These are phyloP conservation scores for Falcunculus frontatus DNA, from an alignment of 2,113 vertebrate genomes.

Conservation along the genomic window DNA sequence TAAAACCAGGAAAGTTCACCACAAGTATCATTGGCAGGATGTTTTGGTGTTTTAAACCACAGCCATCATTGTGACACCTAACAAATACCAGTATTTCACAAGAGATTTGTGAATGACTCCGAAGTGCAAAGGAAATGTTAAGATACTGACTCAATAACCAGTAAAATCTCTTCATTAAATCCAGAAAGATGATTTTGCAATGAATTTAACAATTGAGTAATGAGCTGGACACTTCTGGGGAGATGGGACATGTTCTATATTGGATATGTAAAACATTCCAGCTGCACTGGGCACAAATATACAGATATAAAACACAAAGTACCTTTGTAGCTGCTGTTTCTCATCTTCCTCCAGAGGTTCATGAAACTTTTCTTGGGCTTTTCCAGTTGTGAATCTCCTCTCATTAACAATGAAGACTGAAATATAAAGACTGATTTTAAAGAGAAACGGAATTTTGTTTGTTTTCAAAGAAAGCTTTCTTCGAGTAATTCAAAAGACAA, in stretches of 20 bases:
- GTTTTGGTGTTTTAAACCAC: not conserved
- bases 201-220: not conserved
- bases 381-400: not conserved
- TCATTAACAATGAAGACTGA: not conserved
- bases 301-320: not conserved
- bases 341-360: not conserved
- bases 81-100: not conserved
- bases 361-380: not conserved
- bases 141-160: not conserved
- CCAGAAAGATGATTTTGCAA: not conserved
- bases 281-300: not conserved
- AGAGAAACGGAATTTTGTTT: not conserved
- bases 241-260: accelerated
- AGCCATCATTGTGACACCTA: not conserved
- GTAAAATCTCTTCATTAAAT: not conserved
- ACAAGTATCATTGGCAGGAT: not conserved
- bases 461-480: not conserved
- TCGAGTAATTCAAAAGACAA: not conserved
- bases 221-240: not conserved
- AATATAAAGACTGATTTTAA: not conserved
- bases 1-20: not conserved
- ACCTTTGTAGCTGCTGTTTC: not conserved
- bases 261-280: not conserved
- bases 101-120: not conserved
- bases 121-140: not conserved